Base-by-base conservation (phyloP, 2,888 invertebrate genomes). In the Scaptomyza polygonia region DNA sequence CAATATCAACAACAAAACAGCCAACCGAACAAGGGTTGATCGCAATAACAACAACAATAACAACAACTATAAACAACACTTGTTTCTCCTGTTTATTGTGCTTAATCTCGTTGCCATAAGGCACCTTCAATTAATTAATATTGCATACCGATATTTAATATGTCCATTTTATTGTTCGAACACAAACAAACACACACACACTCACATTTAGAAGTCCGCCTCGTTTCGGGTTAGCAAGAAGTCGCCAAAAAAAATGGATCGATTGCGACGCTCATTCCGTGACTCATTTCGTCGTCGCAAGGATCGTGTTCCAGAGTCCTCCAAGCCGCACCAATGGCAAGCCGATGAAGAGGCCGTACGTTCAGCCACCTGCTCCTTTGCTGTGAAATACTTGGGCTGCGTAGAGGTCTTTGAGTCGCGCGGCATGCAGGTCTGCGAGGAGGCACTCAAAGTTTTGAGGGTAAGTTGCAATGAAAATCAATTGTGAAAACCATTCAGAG, bases 391-490 rank as follows among this genome's bases (percentile, higher is more conserved):
- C 93, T 94, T 99, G 90, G 99, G 99, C 75, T 98, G 99, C 92
- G 98, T 99, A 48, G 99, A 99, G 93, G 99, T 99, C 39, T 99
- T 98, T 93, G 99, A 99, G 93, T 99, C 99, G 8, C 94, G 99
- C 89, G 99, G 99, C 51, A 99, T 99, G 98, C 98, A 98, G 93
- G 98, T 99, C 67, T 99, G 99, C 93, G 99, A 99, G 92, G 99
- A 99, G 92, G 99, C 99, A 52, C 94, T 99, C 71, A 99, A 99
- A 94, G 97, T 98, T 77, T 94, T 99, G 72, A 95, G 98, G 93
- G 98, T 98, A 92, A 94, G 96, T 93, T 8, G 8, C 0, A 45
- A 27, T 29, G 4, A 2, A 1, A 16, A 14, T 52, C 11, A 29
- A 34, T 48, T 30, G 7, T 29, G 12, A n/a, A 45, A 45, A 16